Evolutionary conservation across 2,113 vertebrate species (phyloP), one percentile per base, ranked within the genome.

Genomic region (Sceloporus undulatus): DNA sequence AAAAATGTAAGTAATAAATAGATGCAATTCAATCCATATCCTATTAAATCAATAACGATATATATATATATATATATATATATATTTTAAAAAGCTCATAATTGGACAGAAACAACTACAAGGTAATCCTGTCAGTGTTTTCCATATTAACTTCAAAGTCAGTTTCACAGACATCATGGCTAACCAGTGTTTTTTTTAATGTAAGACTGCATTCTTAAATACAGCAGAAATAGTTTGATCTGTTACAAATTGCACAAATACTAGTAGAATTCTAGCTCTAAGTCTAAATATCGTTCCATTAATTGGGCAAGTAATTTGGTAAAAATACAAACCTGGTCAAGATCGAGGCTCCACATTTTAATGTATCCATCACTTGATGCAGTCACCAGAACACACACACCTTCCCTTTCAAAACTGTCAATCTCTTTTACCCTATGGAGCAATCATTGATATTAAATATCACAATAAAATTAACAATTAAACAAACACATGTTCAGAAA

Each of bases 331-430:
- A 97, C 98, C 98, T 98, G 96, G 79, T 97, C 95, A 48, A 97
- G 92, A 82, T 96, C 86, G 42, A 99, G 91, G 77, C 97, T 97
- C 99, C 99, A 99, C 95, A 98, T 95, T 96, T 98, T 99, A 96
- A 99, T 98, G 93, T 98, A 98, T 70, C 99, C 98, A 21, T 99
- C 99, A 68, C 97, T 99, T 4, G 99, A 99, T 21, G 98, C 98
- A 5, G 98, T 98, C 90, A 98, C 98, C 87, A 99, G 40, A 88
- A 99, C 82, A 40, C 94, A 97, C 91, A 95, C 93, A 87, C 97
- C 97, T 82, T 97, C 97, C 92, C 96, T 79, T 85, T 96, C 92
- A 92, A 98, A 98, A 93, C 96, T 97, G 87, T 97, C 96, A 5
- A 99, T 91, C 18, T 97, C 98, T 96, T 99, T 99, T 82, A 99